phyloP scores from a whole-genome alignment of 2,888 invertebrate genomes.

The Galerucella nymphaeae region DNA sequence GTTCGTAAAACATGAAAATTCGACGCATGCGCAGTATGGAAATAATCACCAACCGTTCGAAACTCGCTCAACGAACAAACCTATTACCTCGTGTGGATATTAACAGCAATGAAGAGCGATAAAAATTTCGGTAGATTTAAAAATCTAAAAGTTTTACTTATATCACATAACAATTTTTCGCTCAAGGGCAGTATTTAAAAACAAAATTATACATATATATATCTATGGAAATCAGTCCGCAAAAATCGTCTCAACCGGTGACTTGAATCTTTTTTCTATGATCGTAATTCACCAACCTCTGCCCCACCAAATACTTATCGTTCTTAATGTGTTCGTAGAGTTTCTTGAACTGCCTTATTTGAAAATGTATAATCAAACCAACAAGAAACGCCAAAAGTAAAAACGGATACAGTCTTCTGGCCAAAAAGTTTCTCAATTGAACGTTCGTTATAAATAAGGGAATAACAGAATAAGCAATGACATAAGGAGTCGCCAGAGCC shows the following conservation, averaged over 20 bases:
- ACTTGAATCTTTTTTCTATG: slow-evolving; percentile 69
- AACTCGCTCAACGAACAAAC: too few species aligned
- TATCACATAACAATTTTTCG: too few species aligned
- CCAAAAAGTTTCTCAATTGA: slow-evolving; percentile 79
- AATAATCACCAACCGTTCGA: too few species aligned
- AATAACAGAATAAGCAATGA: slow-evolving; percentile 81
- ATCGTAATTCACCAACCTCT: slow-evolving; percentile 96
- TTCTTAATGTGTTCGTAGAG: slow-evolving; percentile 98
- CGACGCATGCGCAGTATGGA: too few species aligned
- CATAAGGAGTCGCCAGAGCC: slow-evolving; percentile 93
- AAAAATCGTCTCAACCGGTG: slow-evolving; percentile 17
- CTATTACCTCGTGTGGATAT: too few species aligned
- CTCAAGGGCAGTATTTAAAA: too few species aligned
- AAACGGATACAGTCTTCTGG: slow-evolving; percentile 90
- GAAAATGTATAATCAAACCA: slow-evolving; percentile 79
- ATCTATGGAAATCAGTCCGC: not conserved
- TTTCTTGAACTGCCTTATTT: slow-evolving; percentile 92
- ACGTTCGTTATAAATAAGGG: slow-evolving; percentile 75
- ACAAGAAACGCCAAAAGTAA: slow-evolving; percentile 79
- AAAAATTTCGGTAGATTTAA: too few species aligned
- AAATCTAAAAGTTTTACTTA: too few species aligned
- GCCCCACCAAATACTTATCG: slow-evolving; percentile 98
- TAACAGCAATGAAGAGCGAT: too few species aligned
- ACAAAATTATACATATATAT: too few species aligned
- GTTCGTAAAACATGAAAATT: too few species aligned